Conservation (phyloP, 2,113 vertebrate species). For the Solenodon paradoxus region DNA sequence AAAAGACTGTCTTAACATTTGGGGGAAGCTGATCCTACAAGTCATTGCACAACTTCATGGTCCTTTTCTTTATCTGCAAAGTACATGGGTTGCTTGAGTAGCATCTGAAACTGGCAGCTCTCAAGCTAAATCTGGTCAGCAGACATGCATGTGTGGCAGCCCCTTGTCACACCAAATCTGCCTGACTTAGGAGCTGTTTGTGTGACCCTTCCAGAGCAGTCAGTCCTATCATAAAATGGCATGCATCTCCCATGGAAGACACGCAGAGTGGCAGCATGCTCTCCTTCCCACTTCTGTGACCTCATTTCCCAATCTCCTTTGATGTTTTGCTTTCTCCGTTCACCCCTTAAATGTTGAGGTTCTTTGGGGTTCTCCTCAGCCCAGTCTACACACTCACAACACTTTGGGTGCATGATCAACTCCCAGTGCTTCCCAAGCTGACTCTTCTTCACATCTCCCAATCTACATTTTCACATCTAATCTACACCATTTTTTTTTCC, state of each 20-base stretch:
- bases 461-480: background rate
- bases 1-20: no score
- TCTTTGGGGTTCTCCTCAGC: background rate
- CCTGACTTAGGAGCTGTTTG: background rate
- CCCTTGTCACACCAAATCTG: rapidly evolving
- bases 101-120: background rate
- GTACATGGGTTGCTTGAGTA: background rate
- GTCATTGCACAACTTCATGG: background rate
- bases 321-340: background rate
- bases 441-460: background rate
- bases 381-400: background rate
- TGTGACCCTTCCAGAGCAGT: background rate
- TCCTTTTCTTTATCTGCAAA: background rate
- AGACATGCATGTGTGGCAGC: background rate
- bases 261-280: background rate
- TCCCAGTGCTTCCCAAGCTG: background rate
- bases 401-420: background rate
- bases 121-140: background rate
- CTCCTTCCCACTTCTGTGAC: background rate
- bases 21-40: no score
- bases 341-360: background rate
- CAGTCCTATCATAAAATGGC: background rate
- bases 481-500: background rate
- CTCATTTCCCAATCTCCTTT: background rate
- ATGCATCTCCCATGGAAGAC: background rate